Conservation (phyloP, 2,113 vertebrate species). For the Pica pica region DNA sequence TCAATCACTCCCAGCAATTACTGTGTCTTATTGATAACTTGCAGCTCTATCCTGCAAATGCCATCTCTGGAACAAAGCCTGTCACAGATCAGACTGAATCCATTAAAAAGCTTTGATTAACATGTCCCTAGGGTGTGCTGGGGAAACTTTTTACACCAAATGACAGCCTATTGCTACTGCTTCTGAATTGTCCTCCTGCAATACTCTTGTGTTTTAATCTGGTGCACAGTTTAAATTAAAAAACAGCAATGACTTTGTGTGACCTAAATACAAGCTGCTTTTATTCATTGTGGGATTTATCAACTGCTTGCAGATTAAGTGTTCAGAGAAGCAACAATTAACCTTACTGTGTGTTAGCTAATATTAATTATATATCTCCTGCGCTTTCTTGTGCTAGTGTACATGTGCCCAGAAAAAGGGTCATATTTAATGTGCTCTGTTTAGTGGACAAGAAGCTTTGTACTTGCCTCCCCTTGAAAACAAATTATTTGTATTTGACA, state of each 20-base stretch:
- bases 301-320: conserved; percentile 71
- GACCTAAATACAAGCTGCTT: conserved; percentile 73
- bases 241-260: conserved; percentile 77
- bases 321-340: conserved; percentile 74
- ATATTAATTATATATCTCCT: conserved; percentile 68
- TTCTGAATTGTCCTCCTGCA: conserved; percentile 69
- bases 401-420: conserved; percentile 2
- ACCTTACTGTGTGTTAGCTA: conserved; percentile 64
- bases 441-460: conserved; percentile 55
- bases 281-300: conserved; percentile 73
- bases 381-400: conserved; percentile 24
- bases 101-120: conserved; percentile 83
- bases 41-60: conserved; percentile 74
- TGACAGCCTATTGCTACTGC: conserved; percentile 68
- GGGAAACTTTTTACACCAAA: conserved; percentile 73
- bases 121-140: conserved; percentile 73
- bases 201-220: conserved; percentile 75
- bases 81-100: conserved; percentile 79
- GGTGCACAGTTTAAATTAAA: conserved; percentile 72
- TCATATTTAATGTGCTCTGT: conserved; percentile 50
- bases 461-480: conserved; percentile 52
- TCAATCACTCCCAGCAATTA: conserved; percentile 76
- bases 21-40: conserved; percentile 82
- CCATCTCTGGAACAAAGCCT: conserved; percentile 78
- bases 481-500: conserved; percentile 67